phyloP scores from a whole-genome alignment of 2,113 vertebrate genomes.

The Morone saxatilis region DNA sequence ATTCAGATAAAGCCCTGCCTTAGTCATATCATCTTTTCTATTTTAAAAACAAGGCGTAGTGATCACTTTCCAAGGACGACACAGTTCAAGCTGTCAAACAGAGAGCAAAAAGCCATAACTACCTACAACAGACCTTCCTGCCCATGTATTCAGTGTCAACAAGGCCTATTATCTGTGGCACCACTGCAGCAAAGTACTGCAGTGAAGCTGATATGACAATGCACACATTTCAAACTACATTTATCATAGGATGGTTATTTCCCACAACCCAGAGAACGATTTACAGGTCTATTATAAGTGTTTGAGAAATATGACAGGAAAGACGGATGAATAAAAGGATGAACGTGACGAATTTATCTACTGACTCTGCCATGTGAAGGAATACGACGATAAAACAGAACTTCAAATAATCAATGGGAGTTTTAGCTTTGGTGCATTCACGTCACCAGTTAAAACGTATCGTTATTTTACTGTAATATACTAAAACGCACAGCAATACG shows the following conservation, averaged over 20 bases:
- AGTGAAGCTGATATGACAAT: not conserved
- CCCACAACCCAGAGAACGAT: rapidly evolving
- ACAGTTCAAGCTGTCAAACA: not conserved
- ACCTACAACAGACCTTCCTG: not conserved
- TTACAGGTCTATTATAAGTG: not conserved
- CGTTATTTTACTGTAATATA: too few relatives aligned
- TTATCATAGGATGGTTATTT: rapidly evolving
- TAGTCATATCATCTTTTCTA: not conserved
- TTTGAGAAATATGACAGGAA: not conserved
- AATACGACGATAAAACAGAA: not conserved
- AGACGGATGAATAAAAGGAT: not conserved
- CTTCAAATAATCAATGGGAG: rapidly evolving
- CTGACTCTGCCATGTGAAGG: not conserved
- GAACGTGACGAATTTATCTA: not conserved
- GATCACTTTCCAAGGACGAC: not conserved
- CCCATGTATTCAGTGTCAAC: conserved; percentile 36
- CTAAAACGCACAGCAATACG: not conserved
- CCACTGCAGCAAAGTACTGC: conserved; percentile 55
- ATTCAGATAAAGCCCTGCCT: not conserved
- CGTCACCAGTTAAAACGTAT: not conserved
- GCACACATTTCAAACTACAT: not conserved
- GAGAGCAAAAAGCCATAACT: not conserved
- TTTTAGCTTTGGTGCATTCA: not conserved
- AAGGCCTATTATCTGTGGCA: not conserved
- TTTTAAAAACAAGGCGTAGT: not conserved